Base-by-base conservation (phyloP, 2,797 vertebrate genomes). In the Lerista edwardsae region DNA sequence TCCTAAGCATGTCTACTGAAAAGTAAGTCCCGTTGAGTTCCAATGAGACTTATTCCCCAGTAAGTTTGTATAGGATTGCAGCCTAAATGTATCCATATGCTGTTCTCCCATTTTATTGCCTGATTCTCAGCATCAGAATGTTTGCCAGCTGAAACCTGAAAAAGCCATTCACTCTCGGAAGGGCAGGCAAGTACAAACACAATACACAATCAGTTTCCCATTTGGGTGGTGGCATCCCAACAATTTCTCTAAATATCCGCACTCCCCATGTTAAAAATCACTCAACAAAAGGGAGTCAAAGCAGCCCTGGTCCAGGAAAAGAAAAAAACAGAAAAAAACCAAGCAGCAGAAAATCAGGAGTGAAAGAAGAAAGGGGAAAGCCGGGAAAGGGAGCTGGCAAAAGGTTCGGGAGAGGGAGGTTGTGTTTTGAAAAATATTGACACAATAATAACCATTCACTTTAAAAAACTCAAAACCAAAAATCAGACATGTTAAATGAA, bases 381-480 rank as follows among this genome's bases (percentile, higher is more conserved):
- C 47, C 25, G 71, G 68, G 82, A 55, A 51, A 72, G 71, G 79
- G 69, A 84, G 79, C 68, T 36, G 36, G 68, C 68, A 84, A 61
- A 61, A 86, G 76, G 74, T 55, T 29, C 23, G 17, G 84, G 76
- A 57, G 34, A 67, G 84, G 51, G 57, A 68, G 68, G 77, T 73
- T 34, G 44, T 72, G 59, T 83, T 67, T 75, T 5, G 36, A 80
- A 84, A 80, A 80, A 79, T 76, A 80, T 72, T 71, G 71, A 75
- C 82, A 76, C 72, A 75, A 64, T 84, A 84, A 84, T 64, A 87
- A 87, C 67, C 80, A 77, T 87, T 55, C 39, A 80, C 65, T 72
- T 87, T 44, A 17, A 71, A 80, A 84, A 84, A 76, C 55, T 39
- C 82, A 81, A 71, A 82, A 71, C 79, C 59, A 80, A 84, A 81